Conservation (phyloP, 1,140 invertebrate genomes). For the Oreohelix idahoensis region DNA sequence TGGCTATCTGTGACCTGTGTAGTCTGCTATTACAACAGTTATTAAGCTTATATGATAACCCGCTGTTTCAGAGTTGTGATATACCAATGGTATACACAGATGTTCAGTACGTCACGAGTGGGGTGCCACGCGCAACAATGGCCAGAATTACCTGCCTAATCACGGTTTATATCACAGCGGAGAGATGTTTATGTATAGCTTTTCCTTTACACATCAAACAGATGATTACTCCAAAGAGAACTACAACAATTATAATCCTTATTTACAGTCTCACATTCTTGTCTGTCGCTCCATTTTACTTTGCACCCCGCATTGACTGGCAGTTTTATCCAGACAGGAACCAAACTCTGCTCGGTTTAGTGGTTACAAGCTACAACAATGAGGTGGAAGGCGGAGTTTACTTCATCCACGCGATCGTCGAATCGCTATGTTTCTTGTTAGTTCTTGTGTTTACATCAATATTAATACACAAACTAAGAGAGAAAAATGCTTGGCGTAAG, state of each 20-base stretch:
- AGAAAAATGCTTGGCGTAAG: neutral
- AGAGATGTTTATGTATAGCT: neutral
- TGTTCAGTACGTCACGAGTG: neutral
- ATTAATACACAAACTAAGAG: neutral
- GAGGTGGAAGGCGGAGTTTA: neutral
- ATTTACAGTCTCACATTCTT: neutral
- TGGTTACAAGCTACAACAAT: neutral
- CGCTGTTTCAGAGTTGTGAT: neutral
- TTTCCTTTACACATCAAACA: neutral
- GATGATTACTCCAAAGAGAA: slow-evolving; percentile 13
- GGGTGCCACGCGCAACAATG: neutral
- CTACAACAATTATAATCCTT: neutral
- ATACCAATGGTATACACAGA: neutral
- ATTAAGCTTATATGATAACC: neutral
- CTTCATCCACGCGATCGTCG: neutral
- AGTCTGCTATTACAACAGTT: neutral
- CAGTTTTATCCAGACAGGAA: neutral
- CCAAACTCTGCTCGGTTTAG: neutral
- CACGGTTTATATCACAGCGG: neutral
- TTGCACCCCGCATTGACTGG: neutral
- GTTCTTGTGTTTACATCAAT: neutral
- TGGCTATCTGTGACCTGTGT: neutral
- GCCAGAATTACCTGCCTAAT: neutral
- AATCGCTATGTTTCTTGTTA: neutral
- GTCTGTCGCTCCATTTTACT: too few species aligned